Conservation (phyloP, 1,140 invertebrate species). For the Euwallacea fornicatus region DNA sequence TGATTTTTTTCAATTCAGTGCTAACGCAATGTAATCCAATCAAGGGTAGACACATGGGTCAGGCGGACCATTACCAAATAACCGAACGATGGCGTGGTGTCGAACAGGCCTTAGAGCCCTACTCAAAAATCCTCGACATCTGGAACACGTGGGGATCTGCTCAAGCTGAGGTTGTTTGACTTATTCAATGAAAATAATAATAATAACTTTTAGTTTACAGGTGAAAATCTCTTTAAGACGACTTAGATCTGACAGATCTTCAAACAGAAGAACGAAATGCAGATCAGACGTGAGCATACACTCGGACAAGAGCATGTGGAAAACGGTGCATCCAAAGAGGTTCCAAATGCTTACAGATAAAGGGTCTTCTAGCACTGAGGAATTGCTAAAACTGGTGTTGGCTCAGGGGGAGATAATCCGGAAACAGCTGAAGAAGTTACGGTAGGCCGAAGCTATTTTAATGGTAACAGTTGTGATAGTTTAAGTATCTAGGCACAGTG, state of each 20-base stretch:
- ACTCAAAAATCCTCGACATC: conserved; percentile 71
- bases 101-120: conserved; percentile 68
- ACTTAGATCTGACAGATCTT: conserved; percentile 45
- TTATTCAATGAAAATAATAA: neutral
- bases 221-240: conserved; percentile 52
- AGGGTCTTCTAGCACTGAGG: conserved; percentile 62
- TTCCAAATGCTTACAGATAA: conserved; percentile 50
- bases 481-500: conserved; percentile 61
- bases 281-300: conserved; percentile 49
- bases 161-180: conserved; percentile 63
- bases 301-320: conserved; percentile 49
- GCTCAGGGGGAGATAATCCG: conserved; percentile 82
- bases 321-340: conserved; percentile 51
- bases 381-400: conserved; percentile 73
- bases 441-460: conserved; percentile 52
- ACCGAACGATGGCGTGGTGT: conserved; percentile 68
- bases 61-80: conserved; percentile 60
- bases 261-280: conserved; percentile 45
- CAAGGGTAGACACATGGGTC: conserved; percentile 48
- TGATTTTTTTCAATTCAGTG: neutral
- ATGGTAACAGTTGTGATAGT: neutral
- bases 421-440: conserved; percentile 67
- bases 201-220: conserved; percentile 39
- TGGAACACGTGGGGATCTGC: conserved; percentile 76
- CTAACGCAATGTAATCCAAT: neutral